phyloP scores from a whole-genome alignment of 2,888 invertebrate genomes.

The Lobophora halterata region DNA sequence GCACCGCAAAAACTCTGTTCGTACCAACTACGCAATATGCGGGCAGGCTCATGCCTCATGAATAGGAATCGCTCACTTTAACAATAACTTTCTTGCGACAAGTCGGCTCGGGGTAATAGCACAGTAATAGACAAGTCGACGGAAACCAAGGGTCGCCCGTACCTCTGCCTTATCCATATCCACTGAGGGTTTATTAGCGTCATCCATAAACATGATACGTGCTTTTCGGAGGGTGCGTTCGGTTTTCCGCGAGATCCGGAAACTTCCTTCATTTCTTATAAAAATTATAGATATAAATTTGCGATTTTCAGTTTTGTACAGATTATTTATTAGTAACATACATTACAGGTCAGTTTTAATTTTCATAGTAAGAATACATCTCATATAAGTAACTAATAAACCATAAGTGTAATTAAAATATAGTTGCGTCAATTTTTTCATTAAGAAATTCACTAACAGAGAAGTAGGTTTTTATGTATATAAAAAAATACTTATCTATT shows the following conservation, averaged over 20 bases:
- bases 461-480: no score
- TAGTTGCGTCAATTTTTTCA: no score
- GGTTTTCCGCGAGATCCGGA: constrained; percentile 15
- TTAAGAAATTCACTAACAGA: no score
- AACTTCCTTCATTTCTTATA: constrained; percentile 23
- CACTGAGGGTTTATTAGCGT: constrained; percentile 51
- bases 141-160: constrained; percentile 28
- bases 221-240: constrained; percentile 24
- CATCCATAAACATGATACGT: constrained; percentile 48
- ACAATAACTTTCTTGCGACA: constrained; percentile 54
- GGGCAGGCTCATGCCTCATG: constrained; percentile 49
- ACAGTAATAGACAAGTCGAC: constrained; percentile 44
- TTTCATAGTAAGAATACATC: no score
- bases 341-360: no score
- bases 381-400: no score
- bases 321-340: no score
- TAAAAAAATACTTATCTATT: no score
- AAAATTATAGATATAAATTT: no score
- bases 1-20: constrained; percentile 21
- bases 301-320: no score
- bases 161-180: constrained; percentile 32
- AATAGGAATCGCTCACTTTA: constrained; percentile 71
- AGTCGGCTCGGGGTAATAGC: constrained; percentile 39
- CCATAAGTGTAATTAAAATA: no score
- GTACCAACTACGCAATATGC: constrained; percentile 39